Conservation (phyloP, 1,140 invertebrate species). For the Elysia chlorotica region DNA sequence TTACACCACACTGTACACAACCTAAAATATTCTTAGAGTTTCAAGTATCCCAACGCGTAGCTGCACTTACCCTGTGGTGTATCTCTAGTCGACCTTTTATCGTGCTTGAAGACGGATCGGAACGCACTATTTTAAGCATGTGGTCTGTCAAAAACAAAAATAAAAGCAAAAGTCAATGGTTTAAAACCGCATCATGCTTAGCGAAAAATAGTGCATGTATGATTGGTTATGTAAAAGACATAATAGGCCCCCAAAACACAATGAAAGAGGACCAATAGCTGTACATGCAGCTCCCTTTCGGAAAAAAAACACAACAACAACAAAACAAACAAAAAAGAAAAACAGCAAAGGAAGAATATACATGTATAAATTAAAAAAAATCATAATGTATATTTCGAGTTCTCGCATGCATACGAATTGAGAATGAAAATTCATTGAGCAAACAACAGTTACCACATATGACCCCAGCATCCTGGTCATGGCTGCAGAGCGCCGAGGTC, state of each 20-base stretch:
- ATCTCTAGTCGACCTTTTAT: constrained; percentile 8
- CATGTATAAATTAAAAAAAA: neutral
- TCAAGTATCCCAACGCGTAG: too few species aligned
- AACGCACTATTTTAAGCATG: neutral
- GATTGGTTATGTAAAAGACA: neutral
- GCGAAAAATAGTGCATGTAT: neutral
- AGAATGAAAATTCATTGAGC: neutral
- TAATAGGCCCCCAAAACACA: neutral
- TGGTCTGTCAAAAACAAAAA: neutral
- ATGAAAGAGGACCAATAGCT: neutral
- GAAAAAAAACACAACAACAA: neutral
- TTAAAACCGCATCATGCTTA: neutral
- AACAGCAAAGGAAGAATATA: neutral
- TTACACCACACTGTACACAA: too few species aligned
- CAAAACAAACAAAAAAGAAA: neutral
- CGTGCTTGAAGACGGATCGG: neutral
- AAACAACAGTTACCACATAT: constrained; percentile 39
- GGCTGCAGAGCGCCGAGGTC: constrained; percentile 15
- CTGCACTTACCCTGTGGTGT: constrained; percentile 5
- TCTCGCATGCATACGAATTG: too few species aligned
- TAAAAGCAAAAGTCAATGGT: neutral
- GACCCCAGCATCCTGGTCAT: constrained; percentile 34
- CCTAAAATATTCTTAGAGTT: too few species aligned
- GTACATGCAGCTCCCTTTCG: neutral
- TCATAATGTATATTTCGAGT: neutral